Conservation (phyloP, 2,113 vertebrate genomes). For the Siphamia tubifer region DNA sequence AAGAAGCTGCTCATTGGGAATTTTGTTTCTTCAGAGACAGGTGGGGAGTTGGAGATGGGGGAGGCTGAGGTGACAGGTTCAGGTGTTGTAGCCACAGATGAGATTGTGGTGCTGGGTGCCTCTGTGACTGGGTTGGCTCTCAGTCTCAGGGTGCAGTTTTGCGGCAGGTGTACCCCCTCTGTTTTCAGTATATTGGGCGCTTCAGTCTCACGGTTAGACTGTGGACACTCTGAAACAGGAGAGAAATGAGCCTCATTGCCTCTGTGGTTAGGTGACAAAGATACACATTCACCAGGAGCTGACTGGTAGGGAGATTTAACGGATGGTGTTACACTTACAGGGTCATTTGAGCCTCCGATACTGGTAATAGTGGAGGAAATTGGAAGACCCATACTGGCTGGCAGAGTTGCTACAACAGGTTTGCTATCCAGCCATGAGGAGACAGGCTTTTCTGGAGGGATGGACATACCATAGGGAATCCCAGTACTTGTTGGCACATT, state of each 20-base stretch:
- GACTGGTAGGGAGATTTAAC: constrained; percentile 88
- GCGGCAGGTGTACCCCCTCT: constrained; percentile 79
- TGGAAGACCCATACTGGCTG: constrained; percentile 85
- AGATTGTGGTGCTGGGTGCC: constrained; percentile 20
- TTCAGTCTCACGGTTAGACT: constrained; percentile 65
- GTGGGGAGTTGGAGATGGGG: constrained; percentile 78
- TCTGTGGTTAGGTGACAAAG: constrained; percentile 85
- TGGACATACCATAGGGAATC: constrained; percentile 95
- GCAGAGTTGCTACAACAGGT: constrained; percentile 84
- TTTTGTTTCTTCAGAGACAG: constrained; percentile 84
- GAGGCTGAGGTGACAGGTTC: constrained; percentile 74
- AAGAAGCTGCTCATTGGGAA: constrained; percentile 84
- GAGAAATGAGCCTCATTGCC: constrained; percentile 75
- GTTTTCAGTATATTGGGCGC: constrained; percentile 75
- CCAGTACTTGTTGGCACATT: constrained; percentile 96
- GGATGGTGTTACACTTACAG: constrained; percentile 86
- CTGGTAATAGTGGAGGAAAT: constrained; percentile 83
- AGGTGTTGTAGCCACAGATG: constrained; percentile 35
- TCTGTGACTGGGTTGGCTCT: constrained; percentile 60
- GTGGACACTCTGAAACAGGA: constrained; percentile 78
- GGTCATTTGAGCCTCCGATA: constrained; percentile 81
- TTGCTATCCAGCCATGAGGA: constrained; percentile 95
- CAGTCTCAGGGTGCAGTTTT: constrained; percentile 63
- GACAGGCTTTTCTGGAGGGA: constrained; percentile 91
- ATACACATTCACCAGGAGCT: constrained; percentile 86